phyloP scores from a whole-genome alignment of 2,797 vertebrate species.

The Acrocephalus scirpaceus region DNA sequence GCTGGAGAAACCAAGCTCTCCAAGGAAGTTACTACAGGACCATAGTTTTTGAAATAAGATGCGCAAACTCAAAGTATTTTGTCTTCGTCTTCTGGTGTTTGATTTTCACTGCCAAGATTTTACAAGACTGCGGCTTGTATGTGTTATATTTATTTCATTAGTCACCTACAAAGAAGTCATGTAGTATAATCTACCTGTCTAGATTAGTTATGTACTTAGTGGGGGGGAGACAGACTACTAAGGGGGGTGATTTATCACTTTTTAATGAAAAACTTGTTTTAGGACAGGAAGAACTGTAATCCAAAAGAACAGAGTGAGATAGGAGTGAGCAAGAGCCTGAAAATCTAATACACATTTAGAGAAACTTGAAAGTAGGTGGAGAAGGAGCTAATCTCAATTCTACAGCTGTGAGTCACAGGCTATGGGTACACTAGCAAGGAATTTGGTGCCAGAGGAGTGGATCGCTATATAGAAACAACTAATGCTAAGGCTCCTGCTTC shows the following conservation, averaged over 20 bases:
- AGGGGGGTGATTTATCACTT: not conserved
- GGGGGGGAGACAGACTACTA: not conserved
- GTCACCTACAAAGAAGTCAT: not conserved
- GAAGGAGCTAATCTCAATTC: slow-evolving; percentile 25
- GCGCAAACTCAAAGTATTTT: not conserved
- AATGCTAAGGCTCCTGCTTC: not conserved
- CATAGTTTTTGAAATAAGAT: not conserved
- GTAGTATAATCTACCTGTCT: not conserved
- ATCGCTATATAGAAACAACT: not conserved
- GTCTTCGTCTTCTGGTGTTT: not conserved
- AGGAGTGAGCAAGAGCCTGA: not conserved
- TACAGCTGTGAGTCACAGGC: slow-evolving; percentile 7
- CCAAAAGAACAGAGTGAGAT: not conserved
- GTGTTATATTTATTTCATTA: not conserved
- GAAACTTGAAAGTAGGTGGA: not conserved
- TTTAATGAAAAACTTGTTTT: not conserved
- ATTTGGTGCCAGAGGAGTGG: not conserved
- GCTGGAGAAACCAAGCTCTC: not conserved
- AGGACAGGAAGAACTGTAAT: not conserved
- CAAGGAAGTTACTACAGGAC: not conserved
- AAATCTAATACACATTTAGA: not conserved
- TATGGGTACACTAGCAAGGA: not conserved
- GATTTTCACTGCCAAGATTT: not conserved
- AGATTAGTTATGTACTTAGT: not conserved
- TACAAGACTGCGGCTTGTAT: not conserved